Base-by-base conservation (phyloP, 2,113 vertebrate species). In the Centrocercus urophasianus region DNA sequence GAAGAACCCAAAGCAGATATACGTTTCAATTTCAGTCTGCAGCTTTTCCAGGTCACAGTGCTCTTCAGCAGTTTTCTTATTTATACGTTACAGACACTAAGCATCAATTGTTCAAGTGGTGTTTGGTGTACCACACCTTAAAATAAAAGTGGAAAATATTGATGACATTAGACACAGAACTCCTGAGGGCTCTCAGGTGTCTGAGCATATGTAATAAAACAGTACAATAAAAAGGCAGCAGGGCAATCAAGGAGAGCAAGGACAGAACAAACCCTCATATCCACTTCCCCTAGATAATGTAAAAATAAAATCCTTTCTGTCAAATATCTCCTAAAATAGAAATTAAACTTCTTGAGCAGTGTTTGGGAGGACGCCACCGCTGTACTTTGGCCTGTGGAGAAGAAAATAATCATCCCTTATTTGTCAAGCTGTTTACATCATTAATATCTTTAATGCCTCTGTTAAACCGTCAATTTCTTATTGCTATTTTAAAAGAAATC, bases 231-330 rank as follows among this genome's bases (percentile, higher is more conserved):
- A 92, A 93, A 84, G n/a, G 30, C 54, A 73, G 74, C n/a, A 84
- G 40, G 42, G 71, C 72, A 75, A 84, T 48, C 40, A 81, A 83
- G 57, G 40, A 94, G 27, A 92, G 30, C 74, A 90, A 89, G n/a
- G 59, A 70, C 74, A 82, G 28, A 84, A 71, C n/a, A 95, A 94
- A 85, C 66, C 34, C 14, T 76, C 27, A 59, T 70, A 89, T 89
- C 66, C 40, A 79, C 45, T 87, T 95, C 66, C 84, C 24, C 40
- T 69, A 73, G 63, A 82, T 48, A 89, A 76, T 54, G 40, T 40
- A 93, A 90, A 94, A 95, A 93, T 90, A 86, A 92, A 90, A 79
- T 78, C 19, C 11, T 90, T 90, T 88, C 61, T 93, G 89, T 84
- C 77, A 95, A 93, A 92, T 87, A 82, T 21, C 36, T 89, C 52